Base-by-base conservation (phyloP, 2,888 invertebrate species). In the Deilephila porcellus region DNA sequence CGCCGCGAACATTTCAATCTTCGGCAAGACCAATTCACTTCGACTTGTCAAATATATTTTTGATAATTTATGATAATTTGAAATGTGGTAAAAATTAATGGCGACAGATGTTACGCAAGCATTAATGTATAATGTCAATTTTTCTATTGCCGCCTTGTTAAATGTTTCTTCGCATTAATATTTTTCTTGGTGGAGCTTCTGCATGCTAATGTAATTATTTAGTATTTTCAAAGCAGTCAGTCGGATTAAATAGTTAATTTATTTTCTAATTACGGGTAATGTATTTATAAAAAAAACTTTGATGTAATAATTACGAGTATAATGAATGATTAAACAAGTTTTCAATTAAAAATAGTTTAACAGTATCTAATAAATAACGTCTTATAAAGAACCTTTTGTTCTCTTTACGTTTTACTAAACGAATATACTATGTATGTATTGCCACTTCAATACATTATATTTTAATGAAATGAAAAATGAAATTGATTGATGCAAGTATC, bases 1-100 rank as follows among this genome's bases (percentile, higher is more conserved):
- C 91, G 90, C 83, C 85, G 81, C 85, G 45, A 67, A 67, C 67
- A 67, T 67, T 73, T 73, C 59, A 73, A 45, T 70, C 52, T 73
- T 60, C 60, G 37, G 52, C 60, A 70, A 60, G 60, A 59, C 25
- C n/a, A 60, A 70, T 60, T 32, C 56, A 70, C 32, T 20, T 71
- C 29, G 45, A 60, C 32, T 67, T 73, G 73, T 70, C 70, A 70
- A 34, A 29, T 64, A 29, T n/a, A 59, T 25, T 73, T 67, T 67
- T 25, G 72, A 37, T 67, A 60, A 67, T 73, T 56, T 56, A 73
- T 67, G 59, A 37, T 56, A 64, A 67, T 73, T 59, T 71, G 64
- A 17, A 73, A 37, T 20, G 32, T 14, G 34, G 67, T 45, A 71
- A 74, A 64, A 74, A 74, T 19, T 52, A 67, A 74, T 37, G n/a